Evolutionary conservation across 2,888 invertebrate species (phyloP), one percentile per base, ranked within the genome.

Genomic region (Drosophila cognata): DNA sequence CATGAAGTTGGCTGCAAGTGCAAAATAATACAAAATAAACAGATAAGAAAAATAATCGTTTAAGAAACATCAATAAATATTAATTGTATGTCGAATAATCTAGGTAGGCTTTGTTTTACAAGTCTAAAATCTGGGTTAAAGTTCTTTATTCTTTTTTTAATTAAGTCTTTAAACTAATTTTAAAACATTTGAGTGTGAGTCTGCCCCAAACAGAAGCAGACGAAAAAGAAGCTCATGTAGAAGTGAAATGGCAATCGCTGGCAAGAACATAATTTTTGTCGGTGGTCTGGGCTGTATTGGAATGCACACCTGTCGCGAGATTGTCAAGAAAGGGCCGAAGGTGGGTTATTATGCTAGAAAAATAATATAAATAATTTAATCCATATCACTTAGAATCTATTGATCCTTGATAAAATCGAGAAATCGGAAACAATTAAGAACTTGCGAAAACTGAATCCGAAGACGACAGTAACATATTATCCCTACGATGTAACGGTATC

Each of bases 231-330:
- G 11, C 5, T 43, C 5, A 6, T 38, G 18, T 18, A 18, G 38
- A 38, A 38, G 38, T 38, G n/a, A 43, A 43, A 11, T 43, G 83
- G 61, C 81, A 58, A 69, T 90, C 33, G 62, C 70, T 25, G 85
- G 80, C 60, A 91, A 91, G 73, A 82, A 90, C 70, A 73, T 91
- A 0, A 80, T 88, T 35, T 89, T 85, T 70, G 86, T 91, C 16
- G 91, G 84, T 46, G 92, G 87, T 38, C 83, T 90, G 65, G 91
- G 91, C 5, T 91, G 90, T 35, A 89, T 92, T 71, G 92, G 87
- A n/a, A 77, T 90, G 46, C 91, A 89, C 68, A 84, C 88, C 18
- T 85, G 89, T 62, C 88, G 81, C 58, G 71, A 80, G 55, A 70
- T 84, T 35, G 70, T 84, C 48, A 80, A 77, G 46, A 61, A 70